Percentiles rank a stretch among this genome's conserved stretches.
Evolutionary conservation across 2,113 vertebrate species (phyloP).

Genomic region (Bos javanicus): DNA sequence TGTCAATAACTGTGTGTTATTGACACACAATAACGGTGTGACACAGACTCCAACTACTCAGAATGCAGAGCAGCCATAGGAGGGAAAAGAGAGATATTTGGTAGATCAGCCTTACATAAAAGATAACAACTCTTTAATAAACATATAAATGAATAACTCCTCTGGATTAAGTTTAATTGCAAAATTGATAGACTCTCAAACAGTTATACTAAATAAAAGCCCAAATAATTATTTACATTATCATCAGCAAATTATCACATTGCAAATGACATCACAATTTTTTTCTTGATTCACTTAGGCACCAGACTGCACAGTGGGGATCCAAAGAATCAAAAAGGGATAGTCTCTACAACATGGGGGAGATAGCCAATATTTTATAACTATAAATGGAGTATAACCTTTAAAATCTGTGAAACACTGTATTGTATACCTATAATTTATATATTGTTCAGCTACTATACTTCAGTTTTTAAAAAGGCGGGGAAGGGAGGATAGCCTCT

Average conservation of each 20-base stretch:
- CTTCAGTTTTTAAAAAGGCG: background rate
- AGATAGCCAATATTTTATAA: background rate
- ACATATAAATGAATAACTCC: background rate
- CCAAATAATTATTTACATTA: slow-evolving; percentile 18
- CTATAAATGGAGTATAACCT: background rate
- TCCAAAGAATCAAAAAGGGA: background rate
- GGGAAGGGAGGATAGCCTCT: background rate
- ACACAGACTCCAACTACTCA: background rate
- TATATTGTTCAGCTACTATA: background rate
- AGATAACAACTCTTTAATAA: background rate
- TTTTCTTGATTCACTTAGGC: background rate
- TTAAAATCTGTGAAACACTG: background rate
- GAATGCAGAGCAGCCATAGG: background rate
- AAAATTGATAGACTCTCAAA: background rate
- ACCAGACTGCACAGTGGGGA: background rate
- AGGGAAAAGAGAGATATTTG: background rate
- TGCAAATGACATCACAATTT: slow-evolving; percentile 1
- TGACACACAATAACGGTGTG: background rate
- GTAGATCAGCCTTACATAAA: background rate
- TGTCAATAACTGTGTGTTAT: too few relatives aligned
- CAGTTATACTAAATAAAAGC: background rate
- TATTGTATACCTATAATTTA: background rate
- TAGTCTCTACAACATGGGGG: background rate
- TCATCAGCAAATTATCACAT: background rate
- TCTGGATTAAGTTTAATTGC: background rate